Conservation (phyloP, 2,888 invertebrate genomes). For the Synanthedon andrenaeformis region DNA sequence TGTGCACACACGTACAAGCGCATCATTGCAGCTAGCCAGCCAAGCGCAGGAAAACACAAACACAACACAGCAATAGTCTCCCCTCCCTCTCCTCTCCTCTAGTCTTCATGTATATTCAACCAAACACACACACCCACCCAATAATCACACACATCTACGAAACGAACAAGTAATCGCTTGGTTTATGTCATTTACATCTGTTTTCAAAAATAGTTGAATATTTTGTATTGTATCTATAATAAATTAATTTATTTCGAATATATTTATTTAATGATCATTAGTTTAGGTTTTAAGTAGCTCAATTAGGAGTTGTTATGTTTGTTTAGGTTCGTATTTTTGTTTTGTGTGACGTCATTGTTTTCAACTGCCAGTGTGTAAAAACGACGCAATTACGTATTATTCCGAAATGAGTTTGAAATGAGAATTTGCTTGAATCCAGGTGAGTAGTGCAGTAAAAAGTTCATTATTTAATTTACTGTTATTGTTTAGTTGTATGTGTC, state of each 20-base stretch:
- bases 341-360: constrained; percentile 72
- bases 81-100: background rate
- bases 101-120: background rate
- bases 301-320: constrained; percentile 31
- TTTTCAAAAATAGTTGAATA: constrained; percentile 56
- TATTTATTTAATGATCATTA: constrained; percentile 37
- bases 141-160: constrained; percentile 8
- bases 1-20: background rate
- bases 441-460: constrained; percentile 17
- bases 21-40: too few relatives aligned
- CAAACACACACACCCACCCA: background rate
- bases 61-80: constrained; percentile 1
- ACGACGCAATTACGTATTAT: constrained; percentile 74
- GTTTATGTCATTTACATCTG: constrained; percentile 50
- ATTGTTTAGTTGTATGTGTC: background rate
- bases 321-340: constrained; percentile 32
- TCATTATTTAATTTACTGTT: background rate
- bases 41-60: background rate
- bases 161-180: constrained; percentile 4
- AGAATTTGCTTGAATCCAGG: constrained; percentile 51
- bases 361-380: constrained; percentile 58
- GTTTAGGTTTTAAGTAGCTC: constrained; percentile 3
- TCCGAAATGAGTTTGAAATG: constrained; percentile 66
- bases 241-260: constrained; percentile 47
- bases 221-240: constrained; percentile 51